A percentile compares a stretch with the other conserved stretches of the same genome.
Conservation (phyloP, 2,888 invertebrate species). For the Ormia ochracea region DNA sequence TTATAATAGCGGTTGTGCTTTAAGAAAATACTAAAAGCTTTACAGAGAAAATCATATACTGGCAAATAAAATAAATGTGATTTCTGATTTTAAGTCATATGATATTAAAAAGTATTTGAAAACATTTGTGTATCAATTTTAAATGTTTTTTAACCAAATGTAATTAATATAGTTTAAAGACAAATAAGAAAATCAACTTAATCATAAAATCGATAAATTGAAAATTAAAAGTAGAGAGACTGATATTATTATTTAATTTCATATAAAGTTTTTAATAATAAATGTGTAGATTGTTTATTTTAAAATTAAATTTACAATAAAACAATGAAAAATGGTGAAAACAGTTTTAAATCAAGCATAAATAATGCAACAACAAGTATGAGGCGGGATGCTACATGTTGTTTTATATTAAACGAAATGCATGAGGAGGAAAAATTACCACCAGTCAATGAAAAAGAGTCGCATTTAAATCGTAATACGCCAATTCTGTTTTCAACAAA, state of each 20-base stretch:
- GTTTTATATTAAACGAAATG: conserved; percentile 25
- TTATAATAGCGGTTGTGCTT: neutral
- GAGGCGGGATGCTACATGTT: neutral
- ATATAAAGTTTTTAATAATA: neutral
- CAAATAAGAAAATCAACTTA: too few species aligned
- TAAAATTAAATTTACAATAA: neutral
- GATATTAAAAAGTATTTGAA: too few species aligned
- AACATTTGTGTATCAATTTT: too few species aligned
- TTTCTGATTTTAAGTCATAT: too few species aligned
- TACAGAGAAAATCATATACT: too few species aligned
- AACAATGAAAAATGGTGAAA: conserved; percentile 20
- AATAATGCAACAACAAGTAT: conserved; percentile 15
- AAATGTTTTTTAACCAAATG: too few species aligned
- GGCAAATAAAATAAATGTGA: too few species aligned
- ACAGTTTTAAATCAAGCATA: neutral
- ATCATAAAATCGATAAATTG: too few species aligned
- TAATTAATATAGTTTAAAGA: too few species aligned
- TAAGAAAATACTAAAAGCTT: neutral
- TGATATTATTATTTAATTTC: neutral
- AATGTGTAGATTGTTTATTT: neutral
- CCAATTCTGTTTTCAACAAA: conserved; percentile 74
- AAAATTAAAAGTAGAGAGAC: too few species aligned
- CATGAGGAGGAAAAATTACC: conserved; percentile 2
- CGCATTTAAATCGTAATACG: conserved; percentile 66
- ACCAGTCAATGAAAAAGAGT: conserved; percentile 13